Evolutionary conservation across 2,888 invertebrate genomes (phyloP).

Genomic region (Lordiphosa fenestrarum): DNA sequence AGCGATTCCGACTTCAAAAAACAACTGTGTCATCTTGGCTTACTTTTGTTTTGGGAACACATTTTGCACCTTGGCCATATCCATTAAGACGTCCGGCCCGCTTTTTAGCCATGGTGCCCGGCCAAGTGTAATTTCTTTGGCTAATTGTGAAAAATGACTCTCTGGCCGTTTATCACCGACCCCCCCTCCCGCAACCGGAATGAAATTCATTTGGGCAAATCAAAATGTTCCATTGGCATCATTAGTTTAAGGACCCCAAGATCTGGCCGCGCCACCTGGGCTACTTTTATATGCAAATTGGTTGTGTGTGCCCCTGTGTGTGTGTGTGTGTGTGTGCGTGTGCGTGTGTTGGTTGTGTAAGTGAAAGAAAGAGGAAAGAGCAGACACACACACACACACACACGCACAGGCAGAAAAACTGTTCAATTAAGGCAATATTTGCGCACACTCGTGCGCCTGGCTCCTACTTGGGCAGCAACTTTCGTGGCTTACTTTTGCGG

Average conservation of each 20-base stretch:
- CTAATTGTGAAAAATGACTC: not conserved
- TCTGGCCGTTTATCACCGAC: no score
- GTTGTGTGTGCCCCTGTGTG: slow-evolving; percentile 19
- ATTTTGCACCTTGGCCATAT: no score
- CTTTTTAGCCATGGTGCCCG: no score
- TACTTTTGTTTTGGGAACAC: no score
- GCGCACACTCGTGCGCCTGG: slow-evolving; percentile 57
- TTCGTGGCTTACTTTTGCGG: slow-evolving; percentile 56
- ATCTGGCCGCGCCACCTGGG: slow-evolving; percentile 6
- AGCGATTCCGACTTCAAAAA: no score
- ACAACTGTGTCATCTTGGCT: no score
- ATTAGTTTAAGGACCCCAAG: slow-evolving; percentile 32
- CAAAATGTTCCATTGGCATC: slow-evolving; percentile 23
- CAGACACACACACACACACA: slow-evolving; percentile 1
- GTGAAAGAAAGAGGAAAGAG: slow-evolving; percentile 14
- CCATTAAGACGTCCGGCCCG: no score
- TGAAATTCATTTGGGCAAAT: slow-evolving; percentile 12
- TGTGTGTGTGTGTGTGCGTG: slow-evolving; percentile 18
- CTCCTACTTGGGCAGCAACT: slow-evolving; percentile 49
- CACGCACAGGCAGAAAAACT: slow-evolving; percentile 31
- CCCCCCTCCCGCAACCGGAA: not conserved
- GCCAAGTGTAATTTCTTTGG: no score
- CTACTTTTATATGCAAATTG: slow-evolving; percentile 64
- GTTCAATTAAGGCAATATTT: slow-evolving; percentile 74
- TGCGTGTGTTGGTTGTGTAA: slow-evolving; percentile 39